Evolutionary conservation across 2,113 vertebrate species (phyloP).

Genomic region (Microtus richardsoni): DNA sequence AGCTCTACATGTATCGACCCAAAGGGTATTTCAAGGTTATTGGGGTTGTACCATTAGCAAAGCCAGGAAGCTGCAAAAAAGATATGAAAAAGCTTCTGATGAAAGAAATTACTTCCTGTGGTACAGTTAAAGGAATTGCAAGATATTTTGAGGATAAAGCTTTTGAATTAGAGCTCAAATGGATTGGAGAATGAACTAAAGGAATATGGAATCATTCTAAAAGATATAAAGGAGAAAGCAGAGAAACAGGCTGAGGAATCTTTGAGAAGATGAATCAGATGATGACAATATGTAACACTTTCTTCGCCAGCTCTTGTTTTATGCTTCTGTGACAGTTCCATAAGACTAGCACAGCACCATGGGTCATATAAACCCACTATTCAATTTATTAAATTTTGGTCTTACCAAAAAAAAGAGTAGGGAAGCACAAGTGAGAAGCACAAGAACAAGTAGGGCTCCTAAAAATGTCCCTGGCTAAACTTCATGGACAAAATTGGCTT

Average conservation of each 20-base stretch:
- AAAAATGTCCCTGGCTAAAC: slow-evolving; percentile 32
- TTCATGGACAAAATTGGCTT: slow-evolving; percentile 30
- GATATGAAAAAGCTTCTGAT: not conserved
- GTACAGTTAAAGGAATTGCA: not conserved
- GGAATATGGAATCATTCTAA: not conserved
- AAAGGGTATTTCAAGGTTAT: not conserved
- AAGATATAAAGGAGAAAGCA: not conserved
- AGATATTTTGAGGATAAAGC: not conserved
- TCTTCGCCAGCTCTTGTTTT: not conserved
- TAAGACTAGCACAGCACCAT: not conserved
- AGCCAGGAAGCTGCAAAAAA: not conserved
- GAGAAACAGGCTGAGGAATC: not conserved
- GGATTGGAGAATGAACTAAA: not conserved
- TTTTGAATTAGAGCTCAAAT: not conserved
- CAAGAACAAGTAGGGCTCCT: not conserved
- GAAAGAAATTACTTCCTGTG: not conserved
- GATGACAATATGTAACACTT: not conserved
- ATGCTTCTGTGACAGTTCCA: not conserved
- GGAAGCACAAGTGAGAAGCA: not conserved
- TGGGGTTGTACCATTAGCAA: not conserved
- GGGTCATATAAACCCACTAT: not conserved
- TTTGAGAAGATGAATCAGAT: not conserved
- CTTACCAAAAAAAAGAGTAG: not conserved
- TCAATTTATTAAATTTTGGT: not conserved
- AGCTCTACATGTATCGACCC: not conserved